These are phyloP conservation scores for Drosophila helvetica DNA, from an alignment of 2,888 invertebrate genomes.

Conservation along the genomic window DNA sequence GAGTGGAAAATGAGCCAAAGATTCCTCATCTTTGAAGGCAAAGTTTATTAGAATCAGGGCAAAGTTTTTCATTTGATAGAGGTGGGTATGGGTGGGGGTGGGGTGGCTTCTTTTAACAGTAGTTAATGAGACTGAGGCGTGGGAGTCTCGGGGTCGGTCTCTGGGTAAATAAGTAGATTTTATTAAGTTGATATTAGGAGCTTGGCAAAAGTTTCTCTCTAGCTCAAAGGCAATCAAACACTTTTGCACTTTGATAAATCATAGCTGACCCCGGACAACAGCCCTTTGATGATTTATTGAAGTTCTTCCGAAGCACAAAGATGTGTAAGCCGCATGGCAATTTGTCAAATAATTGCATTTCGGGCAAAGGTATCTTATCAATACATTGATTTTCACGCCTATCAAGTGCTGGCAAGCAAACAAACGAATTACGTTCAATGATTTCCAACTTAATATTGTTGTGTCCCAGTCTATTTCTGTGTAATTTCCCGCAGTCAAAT, in stretches of 20 bases:
- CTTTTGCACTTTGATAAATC: slow-evolving; percentile 35
- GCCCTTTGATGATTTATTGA: slow-evolving; percentile 34
- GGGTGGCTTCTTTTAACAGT: slow-evolving; percentile 21
- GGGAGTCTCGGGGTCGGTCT: not conserved
- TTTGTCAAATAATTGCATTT: slow-evolving; percentile 62
- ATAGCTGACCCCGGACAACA: slow-evolving; percentile 35
- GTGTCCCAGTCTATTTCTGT: slow-evolving; percentile 34
- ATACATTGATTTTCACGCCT: slow-evolving; percentile 43
- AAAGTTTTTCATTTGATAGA: slow-evolving; percentile 47
- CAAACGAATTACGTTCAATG: slow-evolving; percentile 47
- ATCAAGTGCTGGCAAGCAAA: slow-evolving; percentile 41
- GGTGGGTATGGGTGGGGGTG: not conserved
- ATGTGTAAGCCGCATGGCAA: slow-evolving; percentile 45
- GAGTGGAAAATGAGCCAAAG: slow-evolving; percentile 62
- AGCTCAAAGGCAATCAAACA: slow-evolving; percentile 39
- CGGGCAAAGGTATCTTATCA: slow-evolving; percentile 33
- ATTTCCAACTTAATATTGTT: slow-evolving; percentile 63
- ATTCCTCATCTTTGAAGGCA: slow-evolving; percentile 56
- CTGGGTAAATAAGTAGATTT: slow-evolving; percentile 51
- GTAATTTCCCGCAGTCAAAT: slow-evolving; percentile 63
- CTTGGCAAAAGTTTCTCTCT: not conserved
- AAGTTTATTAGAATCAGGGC: slow-evolving; percentile 55
- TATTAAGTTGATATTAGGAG: slow-evolving; percentile 41
- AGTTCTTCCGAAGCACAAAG: not conserved
- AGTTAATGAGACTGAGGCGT: slow-evolving; percentile 61